Conservation (phyloP, 1,140 invertebrate species). For the Tetramorium alpestre region DNA sequence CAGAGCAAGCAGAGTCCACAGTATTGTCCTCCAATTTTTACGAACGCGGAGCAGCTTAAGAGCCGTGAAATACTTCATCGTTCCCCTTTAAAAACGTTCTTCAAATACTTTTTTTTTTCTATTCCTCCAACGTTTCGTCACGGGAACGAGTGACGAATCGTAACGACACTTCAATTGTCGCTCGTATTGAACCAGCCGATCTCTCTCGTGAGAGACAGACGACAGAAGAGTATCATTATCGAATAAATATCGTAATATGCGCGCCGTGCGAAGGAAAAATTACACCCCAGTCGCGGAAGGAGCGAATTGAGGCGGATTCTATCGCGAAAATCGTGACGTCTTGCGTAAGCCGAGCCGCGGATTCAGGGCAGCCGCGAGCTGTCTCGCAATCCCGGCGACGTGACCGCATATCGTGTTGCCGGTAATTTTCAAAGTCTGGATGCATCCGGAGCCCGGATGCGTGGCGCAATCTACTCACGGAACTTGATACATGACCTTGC, state of each 20-base stretch:
- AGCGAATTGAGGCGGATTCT: background rate
- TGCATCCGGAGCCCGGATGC: slow-evolving; percentile 67
- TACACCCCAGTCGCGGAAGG: background rate
- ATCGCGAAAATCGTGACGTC: background rate
- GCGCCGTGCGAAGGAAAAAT: background rate
- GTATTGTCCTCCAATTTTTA: slow-evolving; percentile 5
- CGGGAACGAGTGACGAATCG: background rate
- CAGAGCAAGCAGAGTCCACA: background rate
- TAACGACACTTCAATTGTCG: background rate
- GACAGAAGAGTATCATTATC: background rate
- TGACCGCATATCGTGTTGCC: slow-evolving; percentile 65
- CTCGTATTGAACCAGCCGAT: background rate
- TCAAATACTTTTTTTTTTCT: background rate
- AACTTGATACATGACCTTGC: slow-evolving; percentile 77
- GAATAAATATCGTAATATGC: background rate
- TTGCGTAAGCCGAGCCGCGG: background rate
- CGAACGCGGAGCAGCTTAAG: background rate
- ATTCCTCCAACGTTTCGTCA: background rate
- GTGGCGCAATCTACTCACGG: slow-evolving; percentile 70
- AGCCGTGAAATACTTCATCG: background rate
- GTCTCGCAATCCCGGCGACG: slow-evolving; percentile 48
- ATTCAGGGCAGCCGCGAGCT: slow-evolving; percentile 48
- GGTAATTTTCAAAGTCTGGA: slow-evolving; percentile 72
- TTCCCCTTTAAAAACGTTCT: background rate
- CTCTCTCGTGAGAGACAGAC: background rate